Percentiles rank a stretch among this genome's conserved stretches.
These are phyloP conservation scores for Punctoribates punctum DNA, from an alignment of 2,888 invertebrate species.

Conservation along the genomic window DNA sequence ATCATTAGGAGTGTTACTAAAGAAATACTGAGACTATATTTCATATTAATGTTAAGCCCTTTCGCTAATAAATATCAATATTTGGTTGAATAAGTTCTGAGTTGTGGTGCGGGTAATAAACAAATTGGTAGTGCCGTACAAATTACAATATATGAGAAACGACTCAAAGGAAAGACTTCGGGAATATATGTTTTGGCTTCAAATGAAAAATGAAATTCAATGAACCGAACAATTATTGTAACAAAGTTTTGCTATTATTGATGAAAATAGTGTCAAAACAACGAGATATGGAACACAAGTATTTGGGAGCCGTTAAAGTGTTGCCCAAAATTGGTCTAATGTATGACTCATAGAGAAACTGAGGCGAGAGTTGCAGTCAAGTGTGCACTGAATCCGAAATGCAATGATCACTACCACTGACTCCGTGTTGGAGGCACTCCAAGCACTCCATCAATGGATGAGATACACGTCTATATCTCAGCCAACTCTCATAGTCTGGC, in stretches of 20 bases:
- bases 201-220: constrained; percentile 20
- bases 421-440: neutral
- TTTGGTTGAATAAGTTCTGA: neutral
- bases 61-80: constrained; percentile 18
- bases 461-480: neutral
- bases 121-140: neutral
- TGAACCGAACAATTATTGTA: constrained; percentile 7
- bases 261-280: constrained; percentile 33
- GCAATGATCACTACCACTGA: neutral
- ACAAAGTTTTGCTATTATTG: constrained; percentile 34
- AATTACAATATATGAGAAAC: neutral
- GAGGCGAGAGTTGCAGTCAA: constrained; percentile 1
- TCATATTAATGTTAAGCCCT: no score
- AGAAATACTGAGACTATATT: no score
- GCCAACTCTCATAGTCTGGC: neutral
- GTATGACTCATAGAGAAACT: constrained; percentile 34
- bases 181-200: constrained; percentile 14
- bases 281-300: neutral
- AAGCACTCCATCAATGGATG: constrained; percentile 18
- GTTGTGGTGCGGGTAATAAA: constrained; percentile 4
- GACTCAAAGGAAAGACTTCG: neutral
- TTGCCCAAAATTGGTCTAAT: constrained; percentile 27
- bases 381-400: neutral
- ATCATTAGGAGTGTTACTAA: no score
- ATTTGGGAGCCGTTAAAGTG: neutral